Evolutionary conservation across 2,888 invertebrate genomes (phyloP).

Genomic region (Beris chalybata): DNA sequence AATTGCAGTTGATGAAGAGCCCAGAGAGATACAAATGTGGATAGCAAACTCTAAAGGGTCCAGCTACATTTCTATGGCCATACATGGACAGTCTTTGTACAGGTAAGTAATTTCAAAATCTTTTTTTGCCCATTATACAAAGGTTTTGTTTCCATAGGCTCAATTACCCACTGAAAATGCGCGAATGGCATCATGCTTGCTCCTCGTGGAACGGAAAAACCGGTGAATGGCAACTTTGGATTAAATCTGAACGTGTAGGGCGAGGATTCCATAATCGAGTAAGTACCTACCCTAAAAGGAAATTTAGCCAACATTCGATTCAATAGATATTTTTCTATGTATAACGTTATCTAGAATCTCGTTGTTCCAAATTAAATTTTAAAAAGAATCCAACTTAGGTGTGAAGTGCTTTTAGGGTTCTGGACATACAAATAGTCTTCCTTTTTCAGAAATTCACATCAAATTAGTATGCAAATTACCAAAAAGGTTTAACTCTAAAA

Average conservation of each 20-base stretch:
- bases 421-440: too few relatives aligned
- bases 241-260: slow-evolving; percentile 81
- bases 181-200: slow-evolving; percentile 83
- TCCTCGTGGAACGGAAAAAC: slow-evolving; percentile 88
- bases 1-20: slow-evolving; percentile 69
- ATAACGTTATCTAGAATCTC: too few relatives aligned
- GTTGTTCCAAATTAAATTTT: too few relatives aligned
- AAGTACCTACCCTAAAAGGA: slow-evolving; percentile 50
- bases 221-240: slow-evolving; percentile 89
- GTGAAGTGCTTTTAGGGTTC: too few relatives aligned
- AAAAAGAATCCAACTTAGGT: too few relatives aligned
- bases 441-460: too few relatives aligned
- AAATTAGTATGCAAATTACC: too few relatives aligned
- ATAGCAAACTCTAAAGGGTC: slow-evolving; percentile 78
- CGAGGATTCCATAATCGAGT: slow-evolving; percentile 86
- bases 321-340: too few relatives aligned
- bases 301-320: too few relatives aligned
- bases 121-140: not conserved
- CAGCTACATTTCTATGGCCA: slow-evolving; percentile 79
- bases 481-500: too few relatives aligned
- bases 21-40: slow-evolving; percentile 75
- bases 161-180: slow-evolving; percentile 68
- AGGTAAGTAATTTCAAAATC: slow-evolving; percentile 56
- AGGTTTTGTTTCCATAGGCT: slow-evolving; percentile 55
- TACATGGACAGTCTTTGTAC: slow-evolving; percentile 81